These are phyloP conservation scores for Sphaerophoria rueppellii DNA, from an alignment of 2,888 invertebrate genomes.

Conservation along the genomic window DNA sequence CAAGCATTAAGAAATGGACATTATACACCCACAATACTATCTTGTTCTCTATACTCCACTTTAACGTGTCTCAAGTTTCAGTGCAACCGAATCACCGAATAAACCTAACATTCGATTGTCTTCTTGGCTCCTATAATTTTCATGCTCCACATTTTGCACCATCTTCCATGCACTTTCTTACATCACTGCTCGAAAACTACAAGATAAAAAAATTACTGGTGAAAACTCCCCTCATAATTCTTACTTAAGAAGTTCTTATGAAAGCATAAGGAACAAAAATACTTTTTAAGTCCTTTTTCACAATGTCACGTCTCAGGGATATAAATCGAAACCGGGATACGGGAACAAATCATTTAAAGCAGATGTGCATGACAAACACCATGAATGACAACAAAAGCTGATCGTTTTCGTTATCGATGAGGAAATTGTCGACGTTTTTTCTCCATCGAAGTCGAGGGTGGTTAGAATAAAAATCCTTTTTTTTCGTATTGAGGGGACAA, in stretches of 20 bases:
- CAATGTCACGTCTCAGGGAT: constrained; percentile 68
- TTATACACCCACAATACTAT: too few relatives aligned
- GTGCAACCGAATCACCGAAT: constrained; percentile 9
- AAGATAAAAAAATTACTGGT: constrained; percentile 60
- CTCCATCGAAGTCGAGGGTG: constrained; percentile 4
- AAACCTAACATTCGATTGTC: constrained; percentile 14
- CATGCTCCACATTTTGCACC: constrained; percentile 2
- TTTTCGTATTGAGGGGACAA: neutral
- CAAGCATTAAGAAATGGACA: too few relatives aligned
- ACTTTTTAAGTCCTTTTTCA: constrained; percentile 69
- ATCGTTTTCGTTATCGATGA: constrained; percentile 70
- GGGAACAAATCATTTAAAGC: constrained; percentile 69
- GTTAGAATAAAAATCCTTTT: neutral
- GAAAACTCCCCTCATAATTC: constrained; percentile 60
- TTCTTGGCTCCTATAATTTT: neutral
- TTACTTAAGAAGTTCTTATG: constrained; percentile 67
- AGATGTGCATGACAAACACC: constrained; percentile 72
- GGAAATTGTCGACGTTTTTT: constrained; percentile 41
- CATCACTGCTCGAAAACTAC: constrained; percentile 37
- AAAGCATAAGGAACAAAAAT: constrained; percentile 63
- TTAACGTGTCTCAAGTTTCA: neutral
- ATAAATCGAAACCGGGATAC: constrained; percentile 57
- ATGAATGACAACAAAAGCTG: constrained; percentile 67
- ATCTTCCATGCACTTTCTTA: constrained; percentile 25
- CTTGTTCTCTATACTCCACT: too few relatives aligned